Percentiles rank a stretch among this genome's conserved stretches.
phyloP scores from a whole-genome alignment of 2,888 invertebrate species.

The Apamea monoglypha region DNA sequence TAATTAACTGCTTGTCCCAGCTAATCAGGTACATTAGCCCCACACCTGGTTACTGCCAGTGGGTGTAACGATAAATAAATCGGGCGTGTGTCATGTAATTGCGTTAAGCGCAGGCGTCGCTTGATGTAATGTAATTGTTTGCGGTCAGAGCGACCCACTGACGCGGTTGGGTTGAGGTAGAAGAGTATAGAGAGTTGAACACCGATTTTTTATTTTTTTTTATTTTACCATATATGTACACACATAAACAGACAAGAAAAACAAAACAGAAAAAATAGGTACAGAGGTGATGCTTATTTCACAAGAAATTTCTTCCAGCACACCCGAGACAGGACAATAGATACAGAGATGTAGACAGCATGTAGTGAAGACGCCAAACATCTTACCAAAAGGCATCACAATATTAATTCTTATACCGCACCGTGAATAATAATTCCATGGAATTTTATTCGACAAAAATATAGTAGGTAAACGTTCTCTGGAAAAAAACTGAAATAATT shows the following conservation, averaged over 20 bases:
- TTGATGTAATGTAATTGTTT: conserved; percentile 79
- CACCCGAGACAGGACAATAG: too few relatives aligned
- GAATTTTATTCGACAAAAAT: background rate
- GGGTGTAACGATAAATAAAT: conserved; percentile 71
- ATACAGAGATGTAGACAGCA: too few relatives aligned
- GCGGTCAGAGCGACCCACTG: conserved; percentile 71
- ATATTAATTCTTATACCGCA: too few relatives aligned
- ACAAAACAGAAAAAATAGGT: too few relatives aligned
- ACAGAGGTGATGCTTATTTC: too few relatives aligned
- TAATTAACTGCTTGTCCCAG: conserved; percentile 12
- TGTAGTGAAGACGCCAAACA: background rate
- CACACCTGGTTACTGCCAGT: conserved; percentile 41
- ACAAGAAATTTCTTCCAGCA: too few relatives aligned
- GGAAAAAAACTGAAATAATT: background rate
- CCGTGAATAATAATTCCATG: background rate
- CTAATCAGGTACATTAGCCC: conserved; percentile 27
- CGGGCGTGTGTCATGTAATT: conserved; percentile 73
- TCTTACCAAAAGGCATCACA: too few relatives aligned
- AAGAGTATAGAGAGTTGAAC: conserved; percentile 6
- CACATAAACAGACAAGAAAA: too few relatives aligned
- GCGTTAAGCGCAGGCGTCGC: conserved; percentile 73
- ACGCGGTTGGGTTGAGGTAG: background rate
- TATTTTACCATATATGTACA: too few relatives aligned
- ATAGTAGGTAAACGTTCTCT: too few relatives aligned
- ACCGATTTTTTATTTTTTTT: background rate